Evolutionary conservation across 2,797 vertebrate genomes (phyloP).

Genomic region (Pteropus rufus): DNA sequence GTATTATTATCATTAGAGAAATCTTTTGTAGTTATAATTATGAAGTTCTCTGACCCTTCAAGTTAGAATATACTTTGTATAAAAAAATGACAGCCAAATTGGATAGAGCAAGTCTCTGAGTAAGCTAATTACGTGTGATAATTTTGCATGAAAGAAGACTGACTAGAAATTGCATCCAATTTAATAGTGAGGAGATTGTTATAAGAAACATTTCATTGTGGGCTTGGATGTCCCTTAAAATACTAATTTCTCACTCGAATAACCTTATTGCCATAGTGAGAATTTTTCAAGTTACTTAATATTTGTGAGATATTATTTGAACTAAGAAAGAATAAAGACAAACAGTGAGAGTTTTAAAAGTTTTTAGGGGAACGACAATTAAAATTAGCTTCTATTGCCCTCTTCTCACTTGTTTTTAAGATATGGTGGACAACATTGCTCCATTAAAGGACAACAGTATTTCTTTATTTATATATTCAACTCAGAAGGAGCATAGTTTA

Average conservation of each 20-base stretch:
- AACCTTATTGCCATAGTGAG: constrained; percentile 72
- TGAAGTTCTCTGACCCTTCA: constrained; percentile 70
- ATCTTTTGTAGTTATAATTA: constrained; percentile 64
- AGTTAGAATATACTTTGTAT: constrained; percentile 68
- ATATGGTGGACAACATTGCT: not conserved
- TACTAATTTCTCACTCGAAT: constrained; percentile 84
- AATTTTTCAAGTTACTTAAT: constrained; percentile 76
- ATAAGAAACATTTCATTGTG: constrained; percentile 79
- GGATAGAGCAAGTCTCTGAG: constrained; percentile 72
- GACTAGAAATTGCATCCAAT: constrained; percentile 83
- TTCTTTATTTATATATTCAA: constrained; percentile 46
- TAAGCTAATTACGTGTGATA: constrained; percentile 82
- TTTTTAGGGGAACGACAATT: constrained; percentile 13
- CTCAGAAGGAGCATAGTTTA: not conserved
- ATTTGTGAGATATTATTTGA: constrained; percentile 73
- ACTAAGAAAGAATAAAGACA: constrained; percentile 62
- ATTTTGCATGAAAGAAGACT: constrained; percentile 79
- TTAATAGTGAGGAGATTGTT: constrained; percentile 79
- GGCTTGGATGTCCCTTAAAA: constrained; percentile 77
- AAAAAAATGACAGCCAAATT: constrained; percentile 79
- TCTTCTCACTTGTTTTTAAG: constrained; percentile 22
- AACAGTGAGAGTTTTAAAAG: not conserved
- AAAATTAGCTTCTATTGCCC: constrained; percentile 23
- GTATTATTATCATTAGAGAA: constrained; percentile 71
- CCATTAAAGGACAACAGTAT: constrained; percentile 25